Evolutionary conservation across 2,888 invertebrate genomes (phyloP).

Genomic region (Papilio demoleus): DNA sequence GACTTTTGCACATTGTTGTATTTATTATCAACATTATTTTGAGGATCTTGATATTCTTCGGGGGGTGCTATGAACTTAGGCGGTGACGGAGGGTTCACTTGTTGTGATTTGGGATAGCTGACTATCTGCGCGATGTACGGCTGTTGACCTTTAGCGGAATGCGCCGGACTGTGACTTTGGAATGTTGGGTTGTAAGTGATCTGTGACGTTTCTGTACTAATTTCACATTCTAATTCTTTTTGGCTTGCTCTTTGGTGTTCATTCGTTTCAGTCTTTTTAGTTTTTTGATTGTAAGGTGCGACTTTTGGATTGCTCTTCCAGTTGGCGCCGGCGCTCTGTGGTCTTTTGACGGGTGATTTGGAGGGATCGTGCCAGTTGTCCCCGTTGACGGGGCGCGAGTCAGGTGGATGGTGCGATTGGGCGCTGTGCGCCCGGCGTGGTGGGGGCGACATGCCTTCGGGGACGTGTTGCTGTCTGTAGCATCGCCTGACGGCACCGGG

Average conservation of each 20-base stretch:
- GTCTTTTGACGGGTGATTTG: slow-evolving; percentile 76
- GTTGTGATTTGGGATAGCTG: slow-evolving; percentile 77
- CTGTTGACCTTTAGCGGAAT: slow-evolving; percentile 70
- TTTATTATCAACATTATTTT: slow-evolving; percentile 69
- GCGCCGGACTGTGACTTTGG: slow-evolving; percentile 80
- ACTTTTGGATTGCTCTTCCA: slow-evolving; percentile 79
- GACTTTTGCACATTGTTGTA: slow-evolving; percentile 56
- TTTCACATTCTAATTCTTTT: slow-evolving; percentile 52
- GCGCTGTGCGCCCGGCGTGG: slow-evolving; percentile 71
- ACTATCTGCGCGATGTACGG: slow-evolving; percentile 80
- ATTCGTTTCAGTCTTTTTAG: slow-evolving; percentile 68
- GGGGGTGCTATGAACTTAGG: slow-evolving; percentile 78
- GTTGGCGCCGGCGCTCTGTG: slow-evolving; percentile 73
- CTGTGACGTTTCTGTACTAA: slow-evolving; percentile 71
- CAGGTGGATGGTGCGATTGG: slow-evolving; percentile 66
- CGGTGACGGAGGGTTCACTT: slow-evolving; percentile 74
- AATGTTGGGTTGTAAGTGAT: slow-evolving; percentile 81
- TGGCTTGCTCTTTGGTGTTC: slow-evolving; percentile 63
- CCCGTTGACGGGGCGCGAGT: slow-evolving; percentile 69
- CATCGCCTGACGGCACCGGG: slow-evolving; percentile 67
- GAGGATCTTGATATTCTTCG: slow-evolving; percentile 78
- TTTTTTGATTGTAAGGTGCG: slow-evolving; percentile 70
- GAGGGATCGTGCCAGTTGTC: slow-evolving; percentile 74
- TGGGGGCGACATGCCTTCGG: slow-evolving; percentile 74
- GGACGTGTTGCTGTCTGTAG: slow-evolving; percentile 67